Conservation (phyloP, 2,113 vertebrate genomes). For the Nycticorax nycticorax region DNA sequence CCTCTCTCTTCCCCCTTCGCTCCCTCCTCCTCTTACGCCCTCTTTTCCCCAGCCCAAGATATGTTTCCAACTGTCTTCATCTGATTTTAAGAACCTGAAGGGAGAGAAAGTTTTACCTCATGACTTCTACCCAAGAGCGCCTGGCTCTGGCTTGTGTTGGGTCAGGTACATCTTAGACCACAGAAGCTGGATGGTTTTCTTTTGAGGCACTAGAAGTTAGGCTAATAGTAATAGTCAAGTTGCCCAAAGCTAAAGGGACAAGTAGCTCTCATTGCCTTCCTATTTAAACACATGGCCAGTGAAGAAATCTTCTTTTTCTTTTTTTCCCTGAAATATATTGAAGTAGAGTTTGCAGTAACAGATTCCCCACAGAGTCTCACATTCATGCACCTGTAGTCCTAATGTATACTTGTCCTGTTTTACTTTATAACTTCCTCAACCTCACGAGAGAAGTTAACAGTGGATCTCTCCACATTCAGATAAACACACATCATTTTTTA, state of each 20-base stretch:
- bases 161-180: background rate
- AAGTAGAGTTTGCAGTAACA: background rate
- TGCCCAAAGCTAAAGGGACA: slow-evolving; percentile 32
- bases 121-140: background rate
- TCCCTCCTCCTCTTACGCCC: background rate
- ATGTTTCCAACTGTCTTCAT: background rate
- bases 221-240: slow-evolving; percentile 20
- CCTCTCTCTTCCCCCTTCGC: background rate
- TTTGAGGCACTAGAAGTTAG: slow-evolving; percentile 40
- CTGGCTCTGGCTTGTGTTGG: background rate
- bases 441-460: background rate
- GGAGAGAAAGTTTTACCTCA: background rate
- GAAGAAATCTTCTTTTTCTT: background rate
- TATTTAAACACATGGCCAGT: background rate
- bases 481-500: background rate
- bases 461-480: background rate
- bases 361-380: background rate
- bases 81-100: background rate
- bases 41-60: background rate
- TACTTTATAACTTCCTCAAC: background rate
- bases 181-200: background rate
- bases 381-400: background rate
- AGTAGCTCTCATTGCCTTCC: background rate
- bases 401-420: background rate
- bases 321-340: slow-evolving; percentile 9